Base-by-base conservation (phyloP, 2,888 invertebrate species). In the Brenthis hecate region DNA sequence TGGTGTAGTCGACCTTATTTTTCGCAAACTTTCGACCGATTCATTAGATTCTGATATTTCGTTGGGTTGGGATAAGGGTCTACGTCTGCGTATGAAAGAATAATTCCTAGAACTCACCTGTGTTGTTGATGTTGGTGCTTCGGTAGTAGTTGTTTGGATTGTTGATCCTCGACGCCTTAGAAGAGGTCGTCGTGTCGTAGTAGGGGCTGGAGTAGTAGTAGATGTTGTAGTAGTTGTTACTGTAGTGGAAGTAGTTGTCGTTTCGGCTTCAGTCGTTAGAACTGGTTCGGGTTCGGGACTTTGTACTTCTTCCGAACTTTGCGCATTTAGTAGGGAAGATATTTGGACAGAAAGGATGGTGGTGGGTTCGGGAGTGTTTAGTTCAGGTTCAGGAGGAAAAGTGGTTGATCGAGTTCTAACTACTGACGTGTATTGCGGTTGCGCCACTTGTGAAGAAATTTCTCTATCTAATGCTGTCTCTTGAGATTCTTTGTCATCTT, bases 21-120 rank as follows among this genome's bases (percentile, higher is more conserved):
- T 91, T 74, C 92, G 85, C 67, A 81, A 79, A 65, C 77, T 69
- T 55, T 83, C 84, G 13, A 74, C 75, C 19, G 78, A 74, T 73
- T 88, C 87, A 63, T 83, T 85, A 72, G 85, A 84, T 75, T 91
- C 89, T 75, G 85, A 81, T 81, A 92, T 89, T 82, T 92, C 90
- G 72, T 93, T 92, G 47, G 85, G 85, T 75, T 85, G 84, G 54
- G 82, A 77, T 64, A 88, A 71, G 65, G 90, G 90, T 73, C 88
- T 85, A 69, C 91, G 87, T 71, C 93, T 90, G 72, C 85, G 88
- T 73, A 91, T 82, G 73, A 88, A 89, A 83, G 88, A 80, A 85
- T 91, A 92, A 84, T 88, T 92, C 91, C 90, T 93, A 81, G 86
- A 85, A 92, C 94, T 94, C 89, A 94, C 94, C 94, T 92, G 91